Base-by-base conservation (phyloP, 92 coral and sea anemone genomes). In the Porites evermanni region DNA sequence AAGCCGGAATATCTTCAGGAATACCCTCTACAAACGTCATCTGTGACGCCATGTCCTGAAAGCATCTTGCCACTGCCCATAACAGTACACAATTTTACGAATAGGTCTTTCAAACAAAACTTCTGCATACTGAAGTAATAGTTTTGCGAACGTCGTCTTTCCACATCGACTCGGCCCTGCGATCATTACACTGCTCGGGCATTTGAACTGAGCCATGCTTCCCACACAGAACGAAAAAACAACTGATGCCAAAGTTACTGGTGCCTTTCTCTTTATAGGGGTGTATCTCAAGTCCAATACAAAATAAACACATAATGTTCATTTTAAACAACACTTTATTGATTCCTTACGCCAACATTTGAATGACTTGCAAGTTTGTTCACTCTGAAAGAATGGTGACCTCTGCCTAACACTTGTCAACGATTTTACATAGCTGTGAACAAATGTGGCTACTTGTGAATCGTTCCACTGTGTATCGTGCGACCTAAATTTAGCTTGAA, bases 1-100 rank as follows among this genome's bases (percentile, higher is more conserved):
- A 17, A 60, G 14, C 18, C 3, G 64, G 64, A 60, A 60, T 60
- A 12, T 60, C 64, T 60, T 60, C 64, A 60, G 84, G 89, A 50
- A 78, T 52, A 13, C 84, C 89, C 51, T 86, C 84, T n/a, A 77
- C 75, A 68, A 86, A 78, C 7, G 82, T 85, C 18, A 75, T 66
- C 4, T 21, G 66, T 2, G 64, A 14, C 4, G 18, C 11, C 76
- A 67, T 23, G 13, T 65, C 53, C 7, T 85, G n/a, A 53, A 75
- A 85, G 3, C 66, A 17, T 12, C 63, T 60, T 84, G 88, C 88
- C 82, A 82, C 60, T 70, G 56, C 44, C 87, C 79, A 70, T 82
- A 71, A 72, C 87, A 82, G 51, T 82, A 82, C 12, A 84, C 75
- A 8, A 84, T 72, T 51, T 66, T 75, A 8, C 74, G 61, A 21